phyloP scores from a whole-genome alignment of 2,888 invertebrate genomes.

The Eristalis tenax region DNA sequence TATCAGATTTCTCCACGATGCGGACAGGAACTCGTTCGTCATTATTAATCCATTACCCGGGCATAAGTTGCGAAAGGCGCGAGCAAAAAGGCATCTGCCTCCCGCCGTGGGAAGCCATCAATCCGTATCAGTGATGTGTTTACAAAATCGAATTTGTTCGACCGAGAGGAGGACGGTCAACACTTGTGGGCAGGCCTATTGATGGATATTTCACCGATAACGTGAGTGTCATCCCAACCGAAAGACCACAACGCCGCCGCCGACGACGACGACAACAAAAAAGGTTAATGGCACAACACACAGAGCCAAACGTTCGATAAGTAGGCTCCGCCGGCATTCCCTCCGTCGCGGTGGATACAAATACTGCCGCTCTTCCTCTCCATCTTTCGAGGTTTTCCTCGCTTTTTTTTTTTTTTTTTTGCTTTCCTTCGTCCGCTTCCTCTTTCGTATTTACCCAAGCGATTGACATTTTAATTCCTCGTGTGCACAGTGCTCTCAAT shows the following conservation, averaged over 20 bases:
- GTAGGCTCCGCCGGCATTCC: not conserved
- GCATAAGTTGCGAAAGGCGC: not conserved
- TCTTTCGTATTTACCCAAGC: not conserved
- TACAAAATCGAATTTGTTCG: not conserved
- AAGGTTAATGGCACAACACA: not conserved
- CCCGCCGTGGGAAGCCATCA: not conserved
- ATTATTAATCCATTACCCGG: constrained; percentile 1
- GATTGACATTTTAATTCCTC: constrained; percentile 12
- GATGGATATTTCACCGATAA: not conserved
- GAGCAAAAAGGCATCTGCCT: not conserved
- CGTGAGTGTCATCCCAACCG: not conserved
- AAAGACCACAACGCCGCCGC: not conserved
- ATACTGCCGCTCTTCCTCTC: not conserved
- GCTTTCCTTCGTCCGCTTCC: not conserved
- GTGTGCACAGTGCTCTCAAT: not conserved
- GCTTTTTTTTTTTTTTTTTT: too few relatives aligned
- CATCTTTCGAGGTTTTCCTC: not conserved
- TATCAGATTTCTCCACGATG: not conserved
- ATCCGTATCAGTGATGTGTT: not conserved
- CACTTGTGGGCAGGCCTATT: not conserved
- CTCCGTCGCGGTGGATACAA: not conserved
- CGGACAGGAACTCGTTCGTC: not conserved
- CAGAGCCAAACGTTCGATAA: not conserved
- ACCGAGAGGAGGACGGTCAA: not conserved
- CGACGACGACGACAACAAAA: not conserved